These are phyloP conservation scores for Melanogrammus aeglefinus DNA, from an alignment of 2,797 vertebrate genomes.

Conservation along the genomic window DNA sequence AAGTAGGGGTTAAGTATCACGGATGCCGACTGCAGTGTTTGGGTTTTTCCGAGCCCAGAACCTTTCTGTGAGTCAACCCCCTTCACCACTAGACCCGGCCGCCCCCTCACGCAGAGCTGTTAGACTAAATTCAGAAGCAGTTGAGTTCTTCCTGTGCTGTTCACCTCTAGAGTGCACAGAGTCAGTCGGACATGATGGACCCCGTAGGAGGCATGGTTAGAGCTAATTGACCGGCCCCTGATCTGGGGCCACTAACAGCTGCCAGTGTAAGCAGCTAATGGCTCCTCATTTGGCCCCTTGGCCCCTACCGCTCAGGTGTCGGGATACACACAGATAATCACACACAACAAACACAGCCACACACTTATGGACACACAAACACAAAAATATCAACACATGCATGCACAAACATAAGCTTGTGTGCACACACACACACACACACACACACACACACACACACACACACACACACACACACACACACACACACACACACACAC, in stretches of 20 bases:
- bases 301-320: slow-evolving; percentile 31
- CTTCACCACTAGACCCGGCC: background rate
- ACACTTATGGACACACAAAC: no score
- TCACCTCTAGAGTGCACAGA: background rate
- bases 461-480: no score
- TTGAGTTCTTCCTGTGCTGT: background rate
- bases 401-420: no score
- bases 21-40: no score
- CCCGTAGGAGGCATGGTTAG: background rate
- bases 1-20: background rate
- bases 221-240: background rate
- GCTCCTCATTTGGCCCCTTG: slow-evolving; percentile 53
- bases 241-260: slow-evolving; percentile 31
- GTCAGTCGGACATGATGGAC: background rate
- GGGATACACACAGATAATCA: background rate
- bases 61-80: background rate
- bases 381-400: no score
- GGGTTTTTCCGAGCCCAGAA: background rate
- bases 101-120: background rate
- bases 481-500: no score
- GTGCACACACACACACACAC: no score
- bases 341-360: background rate
- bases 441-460: no score
- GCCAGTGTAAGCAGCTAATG: slow-evolving; percentile 56
- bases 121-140: background rate